Evolutionary conservation across 2,888 invertebrate species (phyloP).

Genomic region (Leptarthrus brevirostris): DNA sequence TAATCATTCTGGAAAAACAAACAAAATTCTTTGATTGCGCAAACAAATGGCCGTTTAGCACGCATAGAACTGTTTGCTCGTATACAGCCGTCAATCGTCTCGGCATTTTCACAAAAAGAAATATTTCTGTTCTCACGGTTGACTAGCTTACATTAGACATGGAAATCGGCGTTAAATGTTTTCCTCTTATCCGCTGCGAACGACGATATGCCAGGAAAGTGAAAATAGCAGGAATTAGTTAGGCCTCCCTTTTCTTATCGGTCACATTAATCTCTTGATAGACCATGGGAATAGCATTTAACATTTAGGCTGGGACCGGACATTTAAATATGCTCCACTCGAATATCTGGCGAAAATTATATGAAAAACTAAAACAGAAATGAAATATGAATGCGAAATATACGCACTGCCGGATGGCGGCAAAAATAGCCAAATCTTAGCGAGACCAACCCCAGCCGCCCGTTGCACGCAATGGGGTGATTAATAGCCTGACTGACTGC

Average conservation of each 20-base stretch:
- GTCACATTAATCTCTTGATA: conserved; percentile 23
- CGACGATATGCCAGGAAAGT: background rate
- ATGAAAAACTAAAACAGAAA: conserved; percentile 17
- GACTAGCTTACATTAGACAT: background rate
- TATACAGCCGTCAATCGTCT: background rate
- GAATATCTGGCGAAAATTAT: conserved; percentile 5
- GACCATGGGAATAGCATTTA: conserved; percentile 2
- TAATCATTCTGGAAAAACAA: conserved; percentile 13
- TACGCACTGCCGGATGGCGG: conserved; percentile 20
- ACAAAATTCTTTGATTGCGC: conserved; percentile 8
- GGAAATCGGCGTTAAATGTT: conserved; percentile 15
- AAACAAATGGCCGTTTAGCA: conserved; percentile 5
- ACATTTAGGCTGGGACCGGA: conserved; percentile 1
- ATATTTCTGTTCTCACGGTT: background rate
- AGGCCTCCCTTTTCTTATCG: background rate
- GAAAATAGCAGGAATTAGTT: background rate
- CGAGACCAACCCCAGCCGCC: background rate
- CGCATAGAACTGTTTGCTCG: conserved; percentile 1
- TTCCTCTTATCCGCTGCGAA: background rate
- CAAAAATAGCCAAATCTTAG: background rate
- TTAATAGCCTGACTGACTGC: conserved; percentile 44
- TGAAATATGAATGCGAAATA: conserved; percentile 26
- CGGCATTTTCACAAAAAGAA: background rate
- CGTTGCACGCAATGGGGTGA: conserved; percentile 33
- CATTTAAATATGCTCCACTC: background rate